phyloP scores from a whole-genome alignment of 2,888 invertebrate genomes.

The Heliothis peltigera region DNA sequence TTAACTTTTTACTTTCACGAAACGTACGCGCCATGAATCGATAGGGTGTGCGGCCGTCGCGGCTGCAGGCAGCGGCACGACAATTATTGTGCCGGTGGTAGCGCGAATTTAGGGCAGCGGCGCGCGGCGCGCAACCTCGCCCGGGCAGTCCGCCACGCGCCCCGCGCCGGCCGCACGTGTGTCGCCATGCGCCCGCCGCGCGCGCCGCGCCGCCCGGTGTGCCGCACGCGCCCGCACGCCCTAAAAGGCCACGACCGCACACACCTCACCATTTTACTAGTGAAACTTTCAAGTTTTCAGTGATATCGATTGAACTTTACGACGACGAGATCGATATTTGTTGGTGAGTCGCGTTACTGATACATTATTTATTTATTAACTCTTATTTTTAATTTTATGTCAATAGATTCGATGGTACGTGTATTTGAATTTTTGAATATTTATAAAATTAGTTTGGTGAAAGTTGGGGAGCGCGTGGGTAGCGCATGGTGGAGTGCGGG shows the following conservation, averaged over 20 bases:
- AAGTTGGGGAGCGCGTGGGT: constrained; percentile 54
- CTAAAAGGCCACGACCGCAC: constrained; percentile 70
- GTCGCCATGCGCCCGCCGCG: constrained; percentile 58
- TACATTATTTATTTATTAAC: constrained; percentile 76
- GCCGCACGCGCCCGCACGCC: constrained; percentile 59
- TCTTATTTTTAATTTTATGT: constrained; percentile 56
- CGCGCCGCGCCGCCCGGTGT: constrained; percentile 59
- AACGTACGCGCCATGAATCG: constrained; percentile 81
- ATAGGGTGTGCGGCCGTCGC: constrained; percentile 82
- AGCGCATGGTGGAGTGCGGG: constrained; percentile 39
- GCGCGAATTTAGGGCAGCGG: constrained; percentile 87
- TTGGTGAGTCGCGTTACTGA: constrained; percentile 74
- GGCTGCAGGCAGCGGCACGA: constrained; percentile 85
- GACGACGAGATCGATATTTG: constrained; percentile 76
- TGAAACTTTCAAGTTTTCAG: constrained; percentile 77
- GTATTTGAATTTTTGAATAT: constrained; percentile 24
- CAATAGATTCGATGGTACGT: constrained; percentile 68
- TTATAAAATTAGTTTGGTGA: constrained; percentile 23
- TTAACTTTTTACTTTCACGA: constrained; percentile 87
- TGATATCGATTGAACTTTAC: constrained; percentile 78
- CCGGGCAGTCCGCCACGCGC: constrained; percentile 76
- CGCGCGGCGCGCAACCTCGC: constrained; percentile 72
- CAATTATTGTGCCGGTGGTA: constrained; percentile 84
- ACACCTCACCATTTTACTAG: constrained; percentile 75
- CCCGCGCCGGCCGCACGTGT: constrained; percentile 40